Evolutionary conservation across 2,888 invertebrate genomes (phyloP), one percentile per base, ranked within the genome.

Genomic region (Lasius fuliginosus): DNA sequence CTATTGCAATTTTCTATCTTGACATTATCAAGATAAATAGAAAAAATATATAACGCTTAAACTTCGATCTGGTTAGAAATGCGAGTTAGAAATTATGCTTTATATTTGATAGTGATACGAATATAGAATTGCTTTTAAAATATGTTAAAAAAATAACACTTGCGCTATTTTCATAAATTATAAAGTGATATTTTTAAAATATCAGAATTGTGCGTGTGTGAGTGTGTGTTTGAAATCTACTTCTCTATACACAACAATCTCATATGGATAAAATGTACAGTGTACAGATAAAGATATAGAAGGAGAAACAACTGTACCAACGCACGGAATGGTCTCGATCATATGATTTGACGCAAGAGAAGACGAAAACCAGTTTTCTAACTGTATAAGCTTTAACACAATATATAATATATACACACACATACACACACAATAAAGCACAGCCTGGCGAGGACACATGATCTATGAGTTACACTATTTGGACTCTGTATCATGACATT

Each of bases 361-460:
- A 87, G 86, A 77, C 82, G 89, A 88, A 91, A 93, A 93, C 94
- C 93, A 92, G 93, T 94, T 94, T 93, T 88, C 93, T 93, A 94
- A 94, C 93, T 93, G 94, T 94, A 93, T 87, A 92, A 84, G 85
- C 79, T 84, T 68, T 82, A 71, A 86, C 69, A 77, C 58, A 84
- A 62, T 65, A 49, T 18, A 49, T 49, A 53, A 46, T 58, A 23
- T 46, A 67, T 49, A 23, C 58, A 33, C 58, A 62, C 11, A 8
- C 12, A 56, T 12, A 58, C 8, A 11, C 27, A 49, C 67, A 23
- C 18, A 42, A 9, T 27, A 36, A 53, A 60, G 69, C 53, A 62
- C 42, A 49, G 46, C 30, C 15, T 46, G 33, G 30, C 53, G 15
- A 33, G 12, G 36, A 40, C 68, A 69, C 62, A 69, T 79, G 40